Base-by-base conservation (phyloP, 2,888 invertebrate genomes). In the Bombyx huttoni region DNA sequence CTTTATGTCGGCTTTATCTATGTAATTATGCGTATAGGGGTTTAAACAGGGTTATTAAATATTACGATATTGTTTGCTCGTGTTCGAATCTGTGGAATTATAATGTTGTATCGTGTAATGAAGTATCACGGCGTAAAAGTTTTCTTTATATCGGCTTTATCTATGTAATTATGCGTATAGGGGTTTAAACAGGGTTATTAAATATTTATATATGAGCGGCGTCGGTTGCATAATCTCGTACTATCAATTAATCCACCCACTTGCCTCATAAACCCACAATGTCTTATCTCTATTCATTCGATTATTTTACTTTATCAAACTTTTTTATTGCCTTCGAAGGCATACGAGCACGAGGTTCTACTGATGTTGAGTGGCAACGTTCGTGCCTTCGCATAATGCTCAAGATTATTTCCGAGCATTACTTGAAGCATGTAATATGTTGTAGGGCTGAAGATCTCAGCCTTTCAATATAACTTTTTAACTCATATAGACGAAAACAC, bases 271-370 rank as follows among this genome's bases (percentile, higher is more conserved):
- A 77, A 78, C 73, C 72, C 69, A 74, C 74, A 70, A 68, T 74
- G 78, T 66, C 63, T 65, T 65, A 66, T 61, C 61, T 68, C 65
- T 73, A 70, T 72, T 65, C 68, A 67, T 65, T 40, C 78, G 81
- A 85, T 86, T 86, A 86, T 85, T 85, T 86, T 81, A 78, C 68
- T 80, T 85, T 88, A 87, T 88, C 87, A 81, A 24, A 24, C 24
- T 24, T 24, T 24, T 24, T 24, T 24, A 24, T 24, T 24, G 24
- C 24, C 24, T 24, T 24, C 24, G 24, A 24, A 24, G 24, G 24
- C 5, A 24, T 24, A 24, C 24, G 24, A 24, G 0, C 24, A 5
- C 5, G 5, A 24, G 24, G 24, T 5, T 24, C 24, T 24, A 24
- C 24, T 24, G 24, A 24, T 24, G 24, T 24, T 24, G 24, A 24